Evolutionary conservation across 2,888 invertebrate species (phyloP).

Genomic region (Troides helena): DNA sequence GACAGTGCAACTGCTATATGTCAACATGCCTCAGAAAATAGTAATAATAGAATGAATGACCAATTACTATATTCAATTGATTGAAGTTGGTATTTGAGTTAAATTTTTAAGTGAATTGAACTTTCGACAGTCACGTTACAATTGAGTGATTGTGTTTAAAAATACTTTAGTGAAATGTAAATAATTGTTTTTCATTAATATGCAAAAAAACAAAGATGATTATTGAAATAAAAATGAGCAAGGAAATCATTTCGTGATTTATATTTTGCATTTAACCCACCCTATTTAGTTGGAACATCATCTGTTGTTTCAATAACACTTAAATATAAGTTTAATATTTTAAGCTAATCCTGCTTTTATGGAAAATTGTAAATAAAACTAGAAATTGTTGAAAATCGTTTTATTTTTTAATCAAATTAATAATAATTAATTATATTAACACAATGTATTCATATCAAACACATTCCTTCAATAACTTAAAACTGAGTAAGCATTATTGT

Average conservation of each 20-base stretch:
- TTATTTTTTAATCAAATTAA: conserved; percentile 55
- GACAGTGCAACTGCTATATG: conserved; percentile 59
- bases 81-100: neutral
- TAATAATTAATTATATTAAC: conserved; percentile 60
- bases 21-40: conserved; percentile 1
- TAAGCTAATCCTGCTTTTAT: conserved; percentile 47
- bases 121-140: neutral
- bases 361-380: conserved; percentile 70
- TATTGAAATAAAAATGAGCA: conserved; percentile 40
- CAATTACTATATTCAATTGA: neutral
- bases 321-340: conserved; percentile 39
- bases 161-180: neutral
- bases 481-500: conserved; percentile 32
- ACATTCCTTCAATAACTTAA: conserved; percentile 40
- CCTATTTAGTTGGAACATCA: conserved; percentile 53
- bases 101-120: neutral
- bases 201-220: conserved; percentile 26
- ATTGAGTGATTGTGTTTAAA: neutral
- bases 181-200: neutral
- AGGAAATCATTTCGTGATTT: conserved; percentile 55
- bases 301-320: conserved; percentile 44
- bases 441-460: conserved; percentile 37
- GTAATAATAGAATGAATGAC: conserved; percentile 17
- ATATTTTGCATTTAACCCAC: conserved; percentile 62
- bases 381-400: conserved; percentile 61